These are phyloP conservation scores for Adelognathus sp. DNA, from an alignment of 2,888 invertebrate genomes.

Conservation along the genomic window DNA sequence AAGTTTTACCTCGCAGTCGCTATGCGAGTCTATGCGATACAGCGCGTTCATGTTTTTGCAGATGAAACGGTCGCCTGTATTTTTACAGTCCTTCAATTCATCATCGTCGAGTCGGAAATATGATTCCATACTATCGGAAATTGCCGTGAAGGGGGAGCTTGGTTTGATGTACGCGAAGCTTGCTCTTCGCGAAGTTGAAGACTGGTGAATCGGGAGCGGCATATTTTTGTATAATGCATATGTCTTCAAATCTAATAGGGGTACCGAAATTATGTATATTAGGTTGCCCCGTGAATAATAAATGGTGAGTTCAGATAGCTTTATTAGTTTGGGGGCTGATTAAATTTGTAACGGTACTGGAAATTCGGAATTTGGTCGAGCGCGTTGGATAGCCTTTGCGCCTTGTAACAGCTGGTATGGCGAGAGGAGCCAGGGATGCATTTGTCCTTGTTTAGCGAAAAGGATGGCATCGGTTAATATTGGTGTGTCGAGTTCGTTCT, in stretches of 20 bases:
- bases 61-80: neutral
- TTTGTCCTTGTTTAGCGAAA: slow-evolving; percentile 1
- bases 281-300: neutral
- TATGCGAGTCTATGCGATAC: no score
- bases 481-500: neutral
- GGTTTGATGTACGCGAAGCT: slow-evolving; percentile 1
- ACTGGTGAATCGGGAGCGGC: neutral
- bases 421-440: neutral
- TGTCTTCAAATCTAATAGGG: neutral
- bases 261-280: neutral
- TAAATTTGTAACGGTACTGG: neutral
- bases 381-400: neutral
- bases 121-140: neutral
- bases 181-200: neutral
- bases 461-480: neutral
- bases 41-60: slow-evolving; percentile 1
- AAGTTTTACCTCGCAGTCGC: slow-evolving; percentile 1
- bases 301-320: neutral
- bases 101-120: neutral
- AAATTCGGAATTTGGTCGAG: neutral
- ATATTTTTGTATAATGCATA: neutral
- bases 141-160: neutral
- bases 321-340: neutral
- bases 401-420: neutral
- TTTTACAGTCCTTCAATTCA: neutral